A percentile compares a stretch with the other conserved stretches of the same genome.
phyloP scores from a whole-genome alignment of 2,888 invertebrate species.

The Timema podura region DNA sequence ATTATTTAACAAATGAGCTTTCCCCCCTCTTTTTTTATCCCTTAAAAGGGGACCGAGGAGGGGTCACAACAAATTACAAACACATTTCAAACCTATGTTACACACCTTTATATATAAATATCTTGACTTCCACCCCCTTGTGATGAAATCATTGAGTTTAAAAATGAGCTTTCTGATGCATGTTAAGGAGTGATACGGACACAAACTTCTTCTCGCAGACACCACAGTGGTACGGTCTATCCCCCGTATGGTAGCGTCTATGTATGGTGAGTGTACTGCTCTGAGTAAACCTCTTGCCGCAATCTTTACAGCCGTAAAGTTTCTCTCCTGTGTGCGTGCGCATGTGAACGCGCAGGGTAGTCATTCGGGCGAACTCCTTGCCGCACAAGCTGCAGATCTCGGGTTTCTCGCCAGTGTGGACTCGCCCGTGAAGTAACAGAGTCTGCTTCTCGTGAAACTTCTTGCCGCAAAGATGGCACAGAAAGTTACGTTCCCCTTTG shows the following conservation, averaged over 20 bases:
- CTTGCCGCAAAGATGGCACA: conserved; percentile 26
- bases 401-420: conserved; percentile 59
- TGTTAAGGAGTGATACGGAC: background rate
- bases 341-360: conserved; percentile 54
- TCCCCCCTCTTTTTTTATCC: no score
- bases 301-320: conserved; percentile 49
- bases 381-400: conserved; percentile 54
- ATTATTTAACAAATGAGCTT: no score
- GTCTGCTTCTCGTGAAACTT: conserved; percentile 38
- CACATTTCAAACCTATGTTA: no score
- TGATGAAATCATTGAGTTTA: no score
- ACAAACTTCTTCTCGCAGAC: conserved; percentile 46
- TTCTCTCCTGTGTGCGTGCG: conserved; percentile 50
- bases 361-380: conserved; percentile 23
- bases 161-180: background rate
- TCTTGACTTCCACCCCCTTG: no score
- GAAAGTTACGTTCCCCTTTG: conserved; percentile 42
- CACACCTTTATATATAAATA: no score
- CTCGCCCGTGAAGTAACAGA: conserved; percentile 57
- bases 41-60: no score
- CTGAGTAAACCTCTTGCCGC: conserved; percentile 51
- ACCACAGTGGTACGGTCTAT: conserved; percentile 22
- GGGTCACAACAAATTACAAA: no score
- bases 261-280: conserved; percentile 51
- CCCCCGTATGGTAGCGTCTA: conserved; percentile 47